A percentile compares a stretch with the other conserved stretches of the same genome.
These are phyloP conservation scores for Monoplex corrugatus DNA, from an alignment of 2,888 invertebrate genomes.

Conservation along the genomic window DNA sequence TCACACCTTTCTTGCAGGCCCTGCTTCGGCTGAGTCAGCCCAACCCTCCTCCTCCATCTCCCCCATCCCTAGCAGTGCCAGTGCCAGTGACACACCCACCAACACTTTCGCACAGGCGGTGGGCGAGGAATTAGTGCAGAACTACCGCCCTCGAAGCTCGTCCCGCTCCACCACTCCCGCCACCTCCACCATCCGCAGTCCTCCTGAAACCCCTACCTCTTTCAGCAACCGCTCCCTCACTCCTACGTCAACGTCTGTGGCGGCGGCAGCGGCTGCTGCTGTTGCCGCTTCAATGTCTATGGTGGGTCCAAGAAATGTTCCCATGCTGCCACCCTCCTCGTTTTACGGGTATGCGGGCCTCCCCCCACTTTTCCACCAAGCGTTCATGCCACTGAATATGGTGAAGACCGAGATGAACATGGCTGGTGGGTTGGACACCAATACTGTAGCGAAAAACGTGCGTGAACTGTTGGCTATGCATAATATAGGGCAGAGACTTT, in stretches of 20 bases:
- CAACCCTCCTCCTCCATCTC: slow-evolving; percentile 46
- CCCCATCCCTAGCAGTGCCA: slow-evolving; percentile 32
- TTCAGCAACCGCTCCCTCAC: slow-evolving; percentile 27
- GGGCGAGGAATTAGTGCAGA: slow-evolving; percentile 91
- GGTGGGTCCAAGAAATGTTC: slow-evolving; percentile 51
- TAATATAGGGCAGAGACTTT: slow-evolving; percentile 98
- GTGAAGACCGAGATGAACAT: slow-evolving; percentile 57
- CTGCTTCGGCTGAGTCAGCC: slow-evolving; percentile 47
- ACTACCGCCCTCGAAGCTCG: slow-evolving; percentile 83
- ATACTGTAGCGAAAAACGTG: slow-evolving; percentile 94
- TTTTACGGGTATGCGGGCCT: slow-evolving; percentile 44
- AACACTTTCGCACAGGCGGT: slow-evolving; percentile 78
- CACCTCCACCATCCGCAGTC: slow-evolving; percentile 40
- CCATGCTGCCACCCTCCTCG: slow-evolving; percentile 52
- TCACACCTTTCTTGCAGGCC: slow-evolving; percentile 77
- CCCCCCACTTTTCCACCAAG: slow-evolving; percentile 53
- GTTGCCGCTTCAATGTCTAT: neutral
- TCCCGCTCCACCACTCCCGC: slow-evolving; percentile 46
- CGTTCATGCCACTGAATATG: slow-evolving; percentile 58
- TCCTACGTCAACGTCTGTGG: slow-evolving; percentile 46
- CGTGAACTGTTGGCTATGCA: slow-evolving; percentile 96
- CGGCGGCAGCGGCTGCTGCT: slow-evolving; percentile 16
- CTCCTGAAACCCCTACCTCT: slow-evolving; percentile 25
- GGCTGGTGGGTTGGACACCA: slow-evolving; percentile 92
- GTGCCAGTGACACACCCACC: slow-evolving; percentile 37